These are phyloP conservation scores for Micropoecilia bifurca DNA, from an alignment of 2,797 vertebrate species.

Conservation along the genomic window DNA sequence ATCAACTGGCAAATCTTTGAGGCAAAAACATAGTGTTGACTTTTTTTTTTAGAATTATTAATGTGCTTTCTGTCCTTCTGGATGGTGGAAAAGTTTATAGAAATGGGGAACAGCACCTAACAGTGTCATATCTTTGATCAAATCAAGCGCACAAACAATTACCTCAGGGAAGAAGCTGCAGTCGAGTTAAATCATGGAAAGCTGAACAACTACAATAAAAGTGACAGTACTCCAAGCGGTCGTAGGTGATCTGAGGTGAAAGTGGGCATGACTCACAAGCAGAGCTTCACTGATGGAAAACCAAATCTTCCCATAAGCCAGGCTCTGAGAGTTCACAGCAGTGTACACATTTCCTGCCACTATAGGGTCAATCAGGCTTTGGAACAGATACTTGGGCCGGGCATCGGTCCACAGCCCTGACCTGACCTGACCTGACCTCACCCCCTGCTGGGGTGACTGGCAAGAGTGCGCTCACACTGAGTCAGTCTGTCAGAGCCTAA, in stretches of 20 bases:
- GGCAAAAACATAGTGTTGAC: not conserved
- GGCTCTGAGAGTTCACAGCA: conserved; percentile 1
- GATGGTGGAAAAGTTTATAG: not conserved
- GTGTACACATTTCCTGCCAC: not conserved
- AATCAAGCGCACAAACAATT: not conserved
- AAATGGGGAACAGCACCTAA: not conserved
- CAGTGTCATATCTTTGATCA: not conserved
- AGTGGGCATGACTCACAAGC: not conserved
- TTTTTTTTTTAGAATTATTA: not conserved
- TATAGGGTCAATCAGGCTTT: not conserved
- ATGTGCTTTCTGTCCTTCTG: not conserved
- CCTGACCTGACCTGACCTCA: conserved; percentile 1
- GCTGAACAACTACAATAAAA: not conserved
- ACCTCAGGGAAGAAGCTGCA: not conserved
- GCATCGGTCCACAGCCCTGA: not conserved
- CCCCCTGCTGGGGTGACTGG: conserved; percentile 1
- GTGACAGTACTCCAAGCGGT: not conserved
- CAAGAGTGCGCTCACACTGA: conserved; percentile 5
- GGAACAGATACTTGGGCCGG: conserved; percentile 6
- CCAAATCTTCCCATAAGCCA: not conserved
- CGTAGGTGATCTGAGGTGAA: conserved; percentile 10
- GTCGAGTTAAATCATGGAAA: not conserved
- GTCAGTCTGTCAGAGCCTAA: not conserved
- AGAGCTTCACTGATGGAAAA: not conserved
- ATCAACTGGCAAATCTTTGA: not conserved